Percentiles rank a stretch among this genome's conserved stretches.
These are phyloP conservation scores for Dugesia japonica DNA, from an alignment of 2,888 invertebrate species.

Conservation along the genomic window DNA sequence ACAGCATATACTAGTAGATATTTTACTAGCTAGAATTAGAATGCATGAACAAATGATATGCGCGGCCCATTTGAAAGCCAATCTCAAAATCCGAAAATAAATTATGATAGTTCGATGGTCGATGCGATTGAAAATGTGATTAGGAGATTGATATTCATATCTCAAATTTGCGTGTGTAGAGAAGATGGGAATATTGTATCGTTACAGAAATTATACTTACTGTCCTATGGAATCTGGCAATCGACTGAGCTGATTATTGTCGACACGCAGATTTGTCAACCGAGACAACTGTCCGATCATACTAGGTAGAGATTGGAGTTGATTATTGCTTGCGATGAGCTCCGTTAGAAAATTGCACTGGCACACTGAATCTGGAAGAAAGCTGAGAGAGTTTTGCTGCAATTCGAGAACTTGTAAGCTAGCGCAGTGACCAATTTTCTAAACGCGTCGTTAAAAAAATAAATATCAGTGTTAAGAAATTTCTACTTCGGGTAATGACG, in stretches of 20 bases:
- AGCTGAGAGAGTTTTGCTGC: not conserved
- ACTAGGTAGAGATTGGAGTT: not conserved
- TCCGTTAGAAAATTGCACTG: not conserved
- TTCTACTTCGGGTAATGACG: not conserved
- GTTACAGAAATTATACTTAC: not conserved
- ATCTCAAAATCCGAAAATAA: no score
- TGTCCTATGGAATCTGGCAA: not conserved
- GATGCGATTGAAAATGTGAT: no score
- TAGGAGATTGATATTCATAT: no score
- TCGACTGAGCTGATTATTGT: not conserved
- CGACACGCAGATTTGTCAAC: not conserved
- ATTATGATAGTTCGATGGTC: no score
- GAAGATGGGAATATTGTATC: not conserved
- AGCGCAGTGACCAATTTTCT: not conserved
- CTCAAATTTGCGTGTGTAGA: no score
- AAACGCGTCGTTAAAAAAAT: no score
- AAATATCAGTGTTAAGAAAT: no score
- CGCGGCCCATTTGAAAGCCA: no score
- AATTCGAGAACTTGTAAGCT: not conserved
- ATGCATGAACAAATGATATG: no score
- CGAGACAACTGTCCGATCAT: not conserved
- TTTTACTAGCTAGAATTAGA: no score
- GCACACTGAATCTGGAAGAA: constrained; percentile 10
- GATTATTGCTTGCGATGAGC: not conserved
- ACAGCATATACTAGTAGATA: no score